Evolutionary conservation across 2,888 invertebrate species (phyloP).

Genomic region (Belgica antarctica): DNA sequence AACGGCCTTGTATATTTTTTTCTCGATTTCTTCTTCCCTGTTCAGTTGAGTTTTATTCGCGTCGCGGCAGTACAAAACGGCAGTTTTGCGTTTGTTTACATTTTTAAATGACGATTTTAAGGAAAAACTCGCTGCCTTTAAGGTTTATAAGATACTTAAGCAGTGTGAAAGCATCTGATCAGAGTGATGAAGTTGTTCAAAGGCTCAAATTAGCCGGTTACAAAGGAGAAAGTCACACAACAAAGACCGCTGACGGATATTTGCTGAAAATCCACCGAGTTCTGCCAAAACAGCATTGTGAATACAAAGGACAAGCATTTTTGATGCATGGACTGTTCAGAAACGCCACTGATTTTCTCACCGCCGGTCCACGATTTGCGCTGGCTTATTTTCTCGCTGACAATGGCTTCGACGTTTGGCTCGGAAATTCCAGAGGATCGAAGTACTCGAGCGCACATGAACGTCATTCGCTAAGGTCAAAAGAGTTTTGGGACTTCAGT

Average conservation of each 20-base stretch:
- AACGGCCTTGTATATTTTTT: too few relatives aligned
- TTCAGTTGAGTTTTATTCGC: too few relatives aligned
- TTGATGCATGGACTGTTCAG: slow-evolving; percentile 32
- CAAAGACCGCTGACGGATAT: slow-evolving; percentile 66
- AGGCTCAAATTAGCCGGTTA: too few relatives aligned
- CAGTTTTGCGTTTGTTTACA: too few relatives aligned
- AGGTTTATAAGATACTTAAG: too few relatives aligned
- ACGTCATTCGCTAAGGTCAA: neutral
- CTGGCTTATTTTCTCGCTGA: slow-evolving; percentile 30
- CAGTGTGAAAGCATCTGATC: too few relatives aligned
- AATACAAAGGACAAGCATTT: slow-evolving; percentile 44
- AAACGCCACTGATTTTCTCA: neutral
- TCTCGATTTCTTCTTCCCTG: too few relatives aligned
- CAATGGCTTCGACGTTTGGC: slow-evolving; percentile 16
- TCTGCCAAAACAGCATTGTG: slow-evolving; percentile 52
- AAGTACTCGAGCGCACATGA: slow-evolving; percentile 21
- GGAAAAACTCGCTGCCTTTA: too few relatives aligned
- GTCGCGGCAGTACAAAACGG: too few relatives aligned
- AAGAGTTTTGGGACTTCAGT: slow-evolving; percentile 30
- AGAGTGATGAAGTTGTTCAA: too few relatives aligned
- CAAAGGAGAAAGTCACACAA: neutral
- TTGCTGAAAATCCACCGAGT: slow-evolving; percentile 68
- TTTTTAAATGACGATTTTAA: too few relatives aligned
- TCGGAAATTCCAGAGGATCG: slow-evolving; percentile 1
- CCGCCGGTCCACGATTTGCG: neutral